These are phyloP conservation scores for Melanotaenia boesemani DNA, from an alignment of 2,797 vertebrate genomes.

Conservation along the genomic window DNA sequence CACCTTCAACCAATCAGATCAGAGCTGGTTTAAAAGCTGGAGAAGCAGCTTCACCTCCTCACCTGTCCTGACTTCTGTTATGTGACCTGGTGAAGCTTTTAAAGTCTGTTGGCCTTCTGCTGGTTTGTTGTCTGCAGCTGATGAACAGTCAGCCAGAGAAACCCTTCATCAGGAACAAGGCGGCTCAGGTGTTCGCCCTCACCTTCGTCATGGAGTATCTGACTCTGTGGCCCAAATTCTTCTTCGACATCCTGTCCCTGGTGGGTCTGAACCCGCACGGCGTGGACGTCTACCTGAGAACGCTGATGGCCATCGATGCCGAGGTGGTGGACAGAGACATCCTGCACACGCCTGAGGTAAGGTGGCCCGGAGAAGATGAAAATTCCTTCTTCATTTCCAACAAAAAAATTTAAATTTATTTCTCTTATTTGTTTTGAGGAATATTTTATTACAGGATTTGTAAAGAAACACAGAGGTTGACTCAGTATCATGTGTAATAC, in stretches of 20 bases:
- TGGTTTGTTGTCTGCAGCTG: slow-evolving; percentile 79
- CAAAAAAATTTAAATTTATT: too few species aligned
- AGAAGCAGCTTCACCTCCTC: too few species aligned
- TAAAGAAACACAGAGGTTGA: too few species aligned
- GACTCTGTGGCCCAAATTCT: slow-evolving; percentile 97
- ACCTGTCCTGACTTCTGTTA: too few species aligned
- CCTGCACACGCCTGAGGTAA: slow-evolving; percentile 91
- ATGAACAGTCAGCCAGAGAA: slow-evolving; percentile 92
- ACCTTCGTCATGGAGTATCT: slow-evolving; percentile 96
- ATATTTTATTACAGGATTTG: too few species aligned
- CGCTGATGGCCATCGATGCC: slow-evolving; percentile 96
- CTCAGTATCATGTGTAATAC: too few species aligned
- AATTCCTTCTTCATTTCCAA: too few species aligned
- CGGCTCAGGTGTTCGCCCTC: slow-evolving; percentile 95
- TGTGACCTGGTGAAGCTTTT: too few species aligned
- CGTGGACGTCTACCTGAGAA: slow-evolving; percentile 95
- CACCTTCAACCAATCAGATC: background rate
- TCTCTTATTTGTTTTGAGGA: too few species aligned
- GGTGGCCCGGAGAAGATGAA: slow-evolving; percentile 5
- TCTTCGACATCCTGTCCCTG: slow-evolving; percentile 95
- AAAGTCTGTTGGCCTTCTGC: too few species aligned
- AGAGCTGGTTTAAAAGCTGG: too few species aligned
- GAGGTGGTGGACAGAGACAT: slow-evolving; percentile 97
- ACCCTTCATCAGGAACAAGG: slow-evolving; percentile 98
- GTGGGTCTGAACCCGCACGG: slow-evolving; percentile 93